These are phyloP conservation scores for Platypus cylindrus DNA, from an alignment of 2,888 invertebrate species.

Conservation along the genomic window DNA sequence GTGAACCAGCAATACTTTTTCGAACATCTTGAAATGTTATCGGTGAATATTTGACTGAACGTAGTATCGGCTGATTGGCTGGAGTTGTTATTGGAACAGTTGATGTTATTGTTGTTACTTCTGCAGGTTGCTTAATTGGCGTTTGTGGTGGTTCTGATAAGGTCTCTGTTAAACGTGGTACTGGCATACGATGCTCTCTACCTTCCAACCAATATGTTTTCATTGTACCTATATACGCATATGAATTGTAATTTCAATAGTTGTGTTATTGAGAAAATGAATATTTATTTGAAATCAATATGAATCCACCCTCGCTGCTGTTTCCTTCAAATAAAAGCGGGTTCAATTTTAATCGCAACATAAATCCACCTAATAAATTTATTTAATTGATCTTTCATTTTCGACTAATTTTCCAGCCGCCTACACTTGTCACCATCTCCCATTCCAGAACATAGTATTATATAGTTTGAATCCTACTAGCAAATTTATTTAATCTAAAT, in stretches of 20 bases:
- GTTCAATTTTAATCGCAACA: no score
- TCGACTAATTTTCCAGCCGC: no score
- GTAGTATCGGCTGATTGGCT: conserved; percentile 31
- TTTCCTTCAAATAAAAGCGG: no score
- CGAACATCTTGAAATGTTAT: conserved; percentile 74
- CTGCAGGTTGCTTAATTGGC: conserved; percentile 1
- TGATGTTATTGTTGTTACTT: not conserved
- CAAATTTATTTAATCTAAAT: no score
- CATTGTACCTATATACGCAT: conserved; percentile 64
- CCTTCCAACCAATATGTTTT: conserved; percentile 81
- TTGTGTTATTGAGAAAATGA: no score
- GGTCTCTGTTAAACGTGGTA: conserved; percentile 23
- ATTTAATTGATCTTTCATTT: no score
- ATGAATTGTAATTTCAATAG: conserved; percentile 1
- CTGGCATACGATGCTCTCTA: conserved; percentile 51
- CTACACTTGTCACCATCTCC: no score
- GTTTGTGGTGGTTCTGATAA: conserved; percentile 6
- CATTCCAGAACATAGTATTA: no score
- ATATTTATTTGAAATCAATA: no score
- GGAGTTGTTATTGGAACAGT: conserved; percentile 4
- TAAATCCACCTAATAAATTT: no score
- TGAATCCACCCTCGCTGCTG: no score
- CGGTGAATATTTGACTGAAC: conserved; percentile 58
- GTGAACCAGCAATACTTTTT: conserved; percentile 66
- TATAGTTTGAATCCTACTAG: no score